Base-by-base conservation (phyloP, 2,797 vertebrate genomes). In the Cirrhinus mrigala region DNA sequence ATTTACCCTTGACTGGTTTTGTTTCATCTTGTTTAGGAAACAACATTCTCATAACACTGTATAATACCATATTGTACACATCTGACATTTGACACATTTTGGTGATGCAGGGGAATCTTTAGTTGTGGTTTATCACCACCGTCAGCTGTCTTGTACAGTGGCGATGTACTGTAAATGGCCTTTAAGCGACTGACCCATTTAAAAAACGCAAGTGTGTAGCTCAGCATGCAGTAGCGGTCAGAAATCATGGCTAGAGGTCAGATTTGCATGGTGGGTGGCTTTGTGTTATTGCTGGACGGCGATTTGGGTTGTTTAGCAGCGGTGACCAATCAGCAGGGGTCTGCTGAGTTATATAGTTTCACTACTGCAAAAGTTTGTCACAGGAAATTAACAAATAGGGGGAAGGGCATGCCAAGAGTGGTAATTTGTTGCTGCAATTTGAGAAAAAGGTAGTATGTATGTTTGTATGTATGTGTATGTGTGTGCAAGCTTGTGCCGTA, bases 341-440 rank as follows among this genome's bases (percentile, higher is more conserved):
- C 92, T 94, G 94, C 93, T 94, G 83, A 91, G 86, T 79, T 66
- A 48, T 52, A 70, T 58, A 90, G 92, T 95, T 95, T 94, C 94
- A 93, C 93, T 94, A 91, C 94, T 90, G 88, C 92, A 92, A 93
- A 93, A 46, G 29, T 50, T 86, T 91, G 29, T 75, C 48, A 78
- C 93, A 92, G 92, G 93, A 95, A 92, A 85, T 87, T 64, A 83
- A 88, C 88, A 90, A 89, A 90, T 83, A 89, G 82, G 82, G 90
- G 84, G 84, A 89, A 81, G 87, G 64, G 81, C 86, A 83, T 73
- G 83, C 81, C 68, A 68, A 71, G 11, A 80, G 83, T 40, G 83
- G 82, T 79, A 76, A 82, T 86, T 91, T 91, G 89, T 94, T 44
- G 6, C 87, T 79, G 14, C 40, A 44, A 18, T 89, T 90, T 88